A percentile compares a stretch with the other conserved stretches of the same genome.
Evolutionary conservation across 1,140 invertebrate species (phyloP).

Genomic region (Drosophila mojavensis): DNA sequence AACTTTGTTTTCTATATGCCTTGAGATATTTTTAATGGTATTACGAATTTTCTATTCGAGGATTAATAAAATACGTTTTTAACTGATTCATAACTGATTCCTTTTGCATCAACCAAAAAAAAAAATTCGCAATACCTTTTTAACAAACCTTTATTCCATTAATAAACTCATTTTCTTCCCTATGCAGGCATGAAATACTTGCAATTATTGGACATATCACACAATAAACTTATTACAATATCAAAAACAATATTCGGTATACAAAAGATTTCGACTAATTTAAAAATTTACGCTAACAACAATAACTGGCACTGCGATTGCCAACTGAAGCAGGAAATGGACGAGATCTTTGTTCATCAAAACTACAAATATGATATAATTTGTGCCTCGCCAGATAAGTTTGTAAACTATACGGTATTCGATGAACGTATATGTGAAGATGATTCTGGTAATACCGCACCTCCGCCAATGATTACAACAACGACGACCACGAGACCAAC

Average conservation of each 20-base stretch:
- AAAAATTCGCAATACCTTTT: too few species aligned
- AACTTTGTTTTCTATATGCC: too few species aligned
- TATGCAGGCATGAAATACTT: slow-evolving; percentile 45
- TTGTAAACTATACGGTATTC: slow-evolving; percentile 29
- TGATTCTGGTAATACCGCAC: not conserved
- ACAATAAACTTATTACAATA: slow-evolving; percentile 57
- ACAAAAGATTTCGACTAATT: slow-evolving; percentile 29
- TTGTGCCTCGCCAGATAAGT: slow-evolving; percentile 43
- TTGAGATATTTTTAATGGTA: too few species aligned
- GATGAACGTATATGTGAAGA: slow-evolving; percentile 46
- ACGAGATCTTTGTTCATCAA: slow-evolving; percentile 40
- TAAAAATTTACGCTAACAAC: slow-evolving; percentile 29
- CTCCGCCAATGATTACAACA: not conserved
- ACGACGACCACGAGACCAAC: not conserved
- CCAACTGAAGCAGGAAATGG: slow-evolving; percentile 41
- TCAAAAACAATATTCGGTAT: slow-evolving; percentile 49
- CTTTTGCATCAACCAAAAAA: too few species aligned
- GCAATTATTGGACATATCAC: slow-evolving; percentile 53
- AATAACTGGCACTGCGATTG: slow-evolving; percentile 68
- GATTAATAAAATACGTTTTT: too few species aligned
- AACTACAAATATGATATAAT: slow-evolving; percentile 1
- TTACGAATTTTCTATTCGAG: too few species aligned
- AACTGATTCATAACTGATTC: too few species aligned
- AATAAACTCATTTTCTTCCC: too few species aligned
- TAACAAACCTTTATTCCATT: too few species aligned